Evolutionary conservation across 2,797 vertebrate species (phyloP), one percentile per base, ranked within the genome.

Genomic region (Acanthiza pusilla): DNA sequence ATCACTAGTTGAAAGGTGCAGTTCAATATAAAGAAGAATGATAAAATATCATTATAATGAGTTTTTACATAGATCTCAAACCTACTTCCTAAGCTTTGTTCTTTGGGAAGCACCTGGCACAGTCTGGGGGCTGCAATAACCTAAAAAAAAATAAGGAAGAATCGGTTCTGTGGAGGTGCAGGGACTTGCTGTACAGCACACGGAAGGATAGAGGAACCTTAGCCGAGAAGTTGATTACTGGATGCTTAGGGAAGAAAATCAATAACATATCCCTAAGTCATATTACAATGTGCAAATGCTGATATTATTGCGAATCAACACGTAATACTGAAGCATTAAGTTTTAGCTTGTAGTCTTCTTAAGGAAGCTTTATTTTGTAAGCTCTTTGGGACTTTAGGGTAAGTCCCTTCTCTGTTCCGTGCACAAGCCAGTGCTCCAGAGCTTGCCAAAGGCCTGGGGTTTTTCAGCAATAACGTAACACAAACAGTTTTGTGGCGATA

Each of bases 51-150:
- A 92, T 71, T 19, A 50, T 66, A 86, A 89, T 88, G 72, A 94
- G 40, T 16, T 88, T 76, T 92, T 85, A 83, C 38, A 68, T n/a
- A 75, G 25, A 78, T 66, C 76, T 91, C 66, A 94, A 94, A 91
- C 82, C 10, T 62, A 71, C 71, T 91, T 91, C 54, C 43, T 78
- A 75, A 48, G 29, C 51, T 91, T 93, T 81, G 43, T 70, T 91
- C 30, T 91, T 88, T 72, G 32, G 36, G 60, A 78, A 68, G 38
- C 25, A 94, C 75, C 58, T 90, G 89, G 30, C 58, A 84, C 30
- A 89, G 42, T 79, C 36, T 88, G 22, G 20, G 42, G 48, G 26
- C 67, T 87, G 10, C 55, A 66, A 50, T 57, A 89, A 75, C 36
- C 72, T 60, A 29, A 85, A 89, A 77, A 65, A 70, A 85, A 67